These are phyloP conservation scores for Rhizomys pruinosus DNA, from an alignment of 2,113 vertebrate genomes.

Conservation along the genomic window DNA sequence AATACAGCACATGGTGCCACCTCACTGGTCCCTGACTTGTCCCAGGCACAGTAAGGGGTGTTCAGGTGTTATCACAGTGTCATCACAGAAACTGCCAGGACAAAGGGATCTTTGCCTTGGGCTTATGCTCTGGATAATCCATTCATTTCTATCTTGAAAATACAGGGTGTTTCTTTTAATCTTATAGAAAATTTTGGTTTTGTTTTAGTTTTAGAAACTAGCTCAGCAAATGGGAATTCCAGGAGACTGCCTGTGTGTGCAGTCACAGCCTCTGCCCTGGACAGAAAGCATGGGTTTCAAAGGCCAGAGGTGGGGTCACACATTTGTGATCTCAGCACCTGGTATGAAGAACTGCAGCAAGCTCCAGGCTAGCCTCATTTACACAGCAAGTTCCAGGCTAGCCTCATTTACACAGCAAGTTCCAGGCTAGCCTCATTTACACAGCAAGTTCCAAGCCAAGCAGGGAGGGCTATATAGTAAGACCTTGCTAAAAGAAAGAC, in stretches of 20 bases:
- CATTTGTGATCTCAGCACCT: not conserved
- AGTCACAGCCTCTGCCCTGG: not conserved
- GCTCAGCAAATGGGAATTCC: not conserved
- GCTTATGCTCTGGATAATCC: not conserved
- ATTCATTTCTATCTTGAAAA: not conserved
- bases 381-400: not conserved
- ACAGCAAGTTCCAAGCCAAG: not conserved
- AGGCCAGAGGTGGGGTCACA: not conserved
- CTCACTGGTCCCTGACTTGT: not conserved
- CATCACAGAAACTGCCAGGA: not conserved
- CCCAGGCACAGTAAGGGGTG: not conserved
- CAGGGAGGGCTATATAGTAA: not conserved
- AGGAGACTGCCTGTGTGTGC: not conserved
- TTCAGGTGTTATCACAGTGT: rapidly evolving
- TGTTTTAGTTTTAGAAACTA: constrained; percentile 23
- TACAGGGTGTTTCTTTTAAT: not conserved
- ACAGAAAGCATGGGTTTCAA: not conserved
- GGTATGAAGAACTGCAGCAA: not conserved
- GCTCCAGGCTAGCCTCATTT: not conserved
- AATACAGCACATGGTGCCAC: rapidly evolving
- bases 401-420: not conserved
- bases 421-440: not conserved
- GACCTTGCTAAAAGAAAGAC: not conserved
- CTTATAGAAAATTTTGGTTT: not conserved
- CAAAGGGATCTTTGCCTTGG: not conserved